Conservation (phyloP, 1,140 invertebrate species). For the Muscidifurax raptorellus region DNA sequence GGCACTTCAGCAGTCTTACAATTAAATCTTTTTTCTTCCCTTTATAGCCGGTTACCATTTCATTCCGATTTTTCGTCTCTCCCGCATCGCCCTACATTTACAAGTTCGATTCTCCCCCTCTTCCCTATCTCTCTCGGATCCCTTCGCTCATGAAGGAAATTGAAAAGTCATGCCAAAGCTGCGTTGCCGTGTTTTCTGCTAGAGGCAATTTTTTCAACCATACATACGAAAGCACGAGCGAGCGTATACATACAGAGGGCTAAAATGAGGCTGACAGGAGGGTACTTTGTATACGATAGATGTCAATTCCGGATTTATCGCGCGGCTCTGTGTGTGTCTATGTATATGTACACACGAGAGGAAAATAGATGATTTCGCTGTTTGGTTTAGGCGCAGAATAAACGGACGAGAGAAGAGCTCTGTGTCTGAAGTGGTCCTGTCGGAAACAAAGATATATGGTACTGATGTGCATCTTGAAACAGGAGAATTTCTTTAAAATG, state of each 20-base stretch:
- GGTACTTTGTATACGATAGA: constrained; percentile 7
- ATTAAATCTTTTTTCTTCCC: background rate
- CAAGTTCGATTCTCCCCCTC: background rate
- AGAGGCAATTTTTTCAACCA: constrained; percentile 7
- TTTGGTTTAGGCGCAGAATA: background rate
- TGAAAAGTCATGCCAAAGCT: constrained; percentile 35
- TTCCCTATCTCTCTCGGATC: background rate
- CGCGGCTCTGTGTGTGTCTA: background rate
- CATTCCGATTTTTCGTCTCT: background rate
- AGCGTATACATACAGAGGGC: background rate
- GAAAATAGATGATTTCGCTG: constrained; percentile 18
- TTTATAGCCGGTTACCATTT: background rate
- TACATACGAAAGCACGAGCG: background rate
- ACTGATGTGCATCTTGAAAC: background rate
- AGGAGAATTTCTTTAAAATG: background rate
- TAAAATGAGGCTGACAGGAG: background rate
- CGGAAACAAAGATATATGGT: background rate
- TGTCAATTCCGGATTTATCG: constrained; percentile 34
- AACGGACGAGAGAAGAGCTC: background rate
- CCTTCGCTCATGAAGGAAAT: constrained; percentile 7
- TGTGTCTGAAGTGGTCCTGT: background rate
- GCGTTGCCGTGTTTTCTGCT: constrained; percentile 22
- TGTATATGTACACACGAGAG: background rate
- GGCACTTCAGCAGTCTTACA: background rate
- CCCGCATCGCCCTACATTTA: background rate